phyloP scores from a whole-genome alignment of 1,140 invertebrate genomes.

The Drosophila lowei region DNA sequence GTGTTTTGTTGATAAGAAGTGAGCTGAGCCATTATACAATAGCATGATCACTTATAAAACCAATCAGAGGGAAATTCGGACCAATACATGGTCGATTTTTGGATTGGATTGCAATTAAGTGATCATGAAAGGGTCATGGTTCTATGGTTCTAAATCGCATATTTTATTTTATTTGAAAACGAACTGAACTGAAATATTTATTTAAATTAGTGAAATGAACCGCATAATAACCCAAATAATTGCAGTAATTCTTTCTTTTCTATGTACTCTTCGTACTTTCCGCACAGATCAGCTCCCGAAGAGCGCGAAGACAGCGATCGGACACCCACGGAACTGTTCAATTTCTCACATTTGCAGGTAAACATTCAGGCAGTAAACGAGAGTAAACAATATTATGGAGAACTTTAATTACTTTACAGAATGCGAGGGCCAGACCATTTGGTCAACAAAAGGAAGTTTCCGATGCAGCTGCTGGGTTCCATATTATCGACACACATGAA shows the following conservation, averaged over 20 bases:
- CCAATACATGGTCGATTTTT: neutral
- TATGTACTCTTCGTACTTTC: too few species aligned
- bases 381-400: slow-evolving; percentile 27
- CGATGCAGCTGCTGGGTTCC: slow-evolving; percentile 13
- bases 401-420: slow-evolving; percentile 24
- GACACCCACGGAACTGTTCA: neutral
- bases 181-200: too few species aligned
- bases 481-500: neutral
- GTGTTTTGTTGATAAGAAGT: slow-evolving; percentile 36
- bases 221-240: too few species aligned
- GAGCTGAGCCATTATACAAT: slow-evolving; percentile 35
- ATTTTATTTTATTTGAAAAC: too few species aligned
- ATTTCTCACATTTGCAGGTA: slow-evolving; percentile 10
- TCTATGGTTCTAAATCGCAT: too few species aligned
- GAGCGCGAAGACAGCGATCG: neutral
- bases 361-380: slow-evolving; percentile 8
- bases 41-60: slow-evolving; percentile 22
- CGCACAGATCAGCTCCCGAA: too few species aligned
- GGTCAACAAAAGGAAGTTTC: too few species aligned
- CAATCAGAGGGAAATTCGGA: neutral
- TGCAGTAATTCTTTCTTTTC: too few species aligned
- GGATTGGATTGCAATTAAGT: too few species aligned
- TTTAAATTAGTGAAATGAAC: too few species aligned
- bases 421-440: neutral
- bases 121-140: too few species aligned